A percentile compares a stretch with the other conserved stretches of the same genome.
phyloP scores from a whole-genome alignment of 2,888 invertebrate species.

The Leucozona laternaria region DNA sequence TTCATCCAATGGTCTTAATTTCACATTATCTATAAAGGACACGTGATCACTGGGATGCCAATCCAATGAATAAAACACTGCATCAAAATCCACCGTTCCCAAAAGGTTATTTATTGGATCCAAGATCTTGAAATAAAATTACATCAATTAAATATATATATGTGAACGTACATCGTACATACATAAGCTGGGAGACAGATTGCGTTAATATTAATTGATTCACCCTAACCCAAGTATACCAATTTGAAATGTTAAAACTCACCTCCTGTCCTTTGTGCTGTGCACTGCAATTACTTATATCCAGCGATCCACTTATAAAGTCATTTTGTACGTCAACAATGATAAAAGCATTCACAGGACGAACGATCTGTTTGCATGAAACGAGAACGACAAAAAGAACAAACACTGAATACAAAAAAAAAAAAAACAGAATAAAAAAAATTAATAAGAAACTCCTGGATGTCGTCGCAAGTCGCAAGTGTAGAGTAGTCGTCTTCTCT shows the following conservation, averaged over 20 bases:
- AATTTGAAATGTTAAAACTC: slow-evolving; percentile 78
- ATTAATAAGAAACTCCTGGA: slow-evolving; percentile 46
- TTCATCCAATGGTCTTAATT: slow-evolving; percentile 89
- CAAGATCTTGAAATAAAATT: slow-evolving; percentile 64
- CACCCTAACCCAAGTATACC: not conserved
- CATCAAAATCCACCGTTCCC: slow-evolving; percentile 92
- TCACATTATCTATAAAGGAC: slow-evolving; percentile 97
- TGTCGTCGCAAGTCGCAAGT: slow-evolving; percentile 27
- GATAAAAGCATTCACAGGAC: slow-evolving; percentile 94
- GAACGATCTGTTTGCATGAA: slow-evolving; percentile 87
- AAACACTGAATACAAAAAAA: slow-evolving; percentile 54
- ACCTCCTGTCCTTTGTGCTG: slow-evolving; percentile 95
- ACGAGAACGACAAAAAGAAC: slow-evolving; percentile 39
- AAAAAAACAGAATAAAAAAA: too few species aligned
- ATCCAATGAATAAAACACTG: slow-evolving; percentile 96
- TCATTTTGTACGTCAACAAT: slow-evolving; percentile 99
- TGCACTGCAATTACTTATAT: slow-evolving; percentile 96
- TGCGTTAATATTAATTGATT: slow-evolving; percentile 36
- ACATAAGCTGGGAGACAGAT: slow-evolving; percentile 20
- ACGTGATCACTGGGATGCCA: slow-evolving; percentile 97
- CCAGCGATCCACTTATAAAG: slow-evolving; percentile 96
- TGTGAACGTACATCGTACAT: not conserved
- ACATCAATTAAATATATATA: not conserved
- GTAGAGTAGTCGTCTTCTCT: slow-evolving; percentile 21
- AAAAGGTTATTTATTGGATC: slow-evolving; percentile 95